A percentile compares a stretch with the other conserved stretches of the same genome.
phyloP scores from a whole-genome alignment of 37 sponge, comb jelly and placozoan genomes.

The Dysidea cf. avara region DNA sequence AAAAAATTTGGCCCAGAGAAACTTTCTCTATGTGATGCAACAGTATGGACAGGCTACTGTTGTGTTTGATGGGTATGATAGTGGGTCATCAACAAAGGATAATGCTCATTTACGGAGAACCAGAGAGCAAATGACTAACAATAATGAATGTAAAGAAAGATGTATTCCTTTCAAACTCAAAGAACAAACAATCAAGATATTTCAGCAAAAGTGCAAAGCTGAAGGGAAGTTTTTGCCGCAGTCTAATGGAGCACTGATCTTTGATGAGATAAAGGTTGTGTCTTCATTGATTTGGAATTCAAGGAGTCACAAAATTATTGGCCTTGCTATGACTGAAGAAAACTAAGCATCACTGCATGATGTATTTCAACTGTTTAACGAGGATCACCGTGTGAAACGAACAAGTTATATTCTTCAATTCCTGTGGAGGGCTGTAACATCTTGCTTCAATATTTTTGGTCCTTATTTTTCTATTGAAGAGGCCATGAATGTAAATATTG shows the following conservation, averaged over 20 bases:
- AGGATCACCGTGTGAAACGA: background rate
- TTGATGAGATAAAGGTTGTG: constrained; percentile 6
- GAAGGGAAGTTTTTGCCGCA: background rate
- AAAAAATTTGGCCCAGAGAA: too few relatives aligned
- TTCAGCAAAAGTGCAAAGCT: too few relatives aligned
- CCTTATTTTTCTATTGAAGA: background rate
- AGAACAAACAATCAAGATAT: too few relatives aligned
- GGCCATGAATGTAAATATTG: background rate
- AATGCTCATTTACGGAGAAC: too few relatives aligned
- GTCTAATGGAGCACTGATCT: background rate
- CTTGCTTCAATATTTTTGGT: constrained; percentile 1
- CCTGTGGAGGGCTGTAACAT: constrained; percentile 2
- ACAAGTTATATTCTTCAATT: constrained; percentile 13
- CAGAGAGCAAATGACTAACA: too few relatives aligned
- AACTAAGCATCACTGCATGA: background rate
- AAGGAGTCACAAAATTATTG: background rate
- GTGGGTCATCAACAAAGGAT: too few relatives aligned
- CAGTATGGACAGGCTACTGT: too few relatives aligned
- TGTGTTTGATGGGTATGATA: too few relatives aligned
- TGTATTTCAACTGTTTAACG: background rate
- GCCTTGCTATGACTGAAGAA: background rate
- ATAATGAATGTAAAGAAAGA: too few relatives aligned
- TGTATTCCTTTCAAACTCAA: too few relatives aligned
- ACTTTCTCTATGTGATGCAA: too few relatives aligned
- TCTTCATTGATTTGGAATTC: background rate